phyloP scores from a whole-genome alignment of 2,113 vertebrate species.

The Oenanthe oenanthe region DNA sequence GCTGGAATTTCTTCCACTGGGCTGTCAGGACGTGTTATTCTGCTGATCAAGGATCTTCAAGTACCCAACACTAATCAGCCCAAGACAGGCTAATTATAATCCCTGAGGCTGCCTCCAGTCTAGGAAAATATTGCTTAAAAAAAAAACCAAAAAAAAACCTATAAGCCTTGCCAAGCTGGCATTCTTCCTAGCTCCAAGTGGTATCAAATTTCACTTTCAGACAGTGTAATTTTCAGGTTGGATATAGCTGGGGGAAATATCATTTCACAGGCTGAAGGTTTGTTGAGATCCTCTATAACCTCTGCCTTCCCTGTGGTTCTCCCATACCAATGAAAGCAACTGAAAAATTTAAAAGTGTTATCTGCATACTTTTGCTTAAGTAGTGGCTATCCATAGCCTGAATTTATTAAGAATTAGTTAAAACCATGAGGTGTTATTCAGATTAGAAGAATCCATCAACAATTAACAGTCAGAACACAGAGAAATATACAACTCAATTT shows the following conservation, averaged over 20 bases:
- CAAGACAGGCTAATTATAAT: conserved; percentile 17
- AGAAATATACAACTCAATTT: background rate
- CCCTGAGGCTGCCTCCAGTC: background rate
- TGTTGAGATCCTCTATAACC: background rate
- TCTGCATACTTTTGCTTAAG: background rate
- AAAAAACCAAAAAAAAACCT: background rate
- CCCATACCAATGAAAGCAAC: background rate
- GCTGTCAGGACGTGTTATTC: background rate
- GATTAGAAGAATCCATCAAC: background rate
- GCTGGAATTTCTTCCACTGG: background rate
- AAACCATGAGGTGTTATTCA: background rate
- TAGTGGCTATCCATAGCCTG: background rate
- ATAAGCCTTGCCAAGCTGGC: background rate
- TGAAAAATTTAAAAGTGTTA: background rate
- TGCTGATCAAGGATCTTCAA: background rate
- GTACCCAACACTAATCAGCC: background rate
- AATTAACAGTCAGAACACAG: background rate
- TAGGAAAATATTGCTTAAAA: background rate
- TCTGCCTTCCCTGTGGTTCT: background rate
- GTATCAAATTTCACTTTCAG: conserved; percentile 27
- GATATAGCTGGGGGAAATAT: background rate
- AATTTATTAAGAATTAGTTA: background rate
- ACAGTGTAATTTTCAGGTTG: background rate
- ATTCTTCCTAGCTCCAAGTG: background rate
- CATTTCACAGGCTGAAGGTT: background rate